Evolutionary conservation across 2,113 vertebrate genomes (phyloP).

Genomic region (Rhombomys opimus): DNA sequence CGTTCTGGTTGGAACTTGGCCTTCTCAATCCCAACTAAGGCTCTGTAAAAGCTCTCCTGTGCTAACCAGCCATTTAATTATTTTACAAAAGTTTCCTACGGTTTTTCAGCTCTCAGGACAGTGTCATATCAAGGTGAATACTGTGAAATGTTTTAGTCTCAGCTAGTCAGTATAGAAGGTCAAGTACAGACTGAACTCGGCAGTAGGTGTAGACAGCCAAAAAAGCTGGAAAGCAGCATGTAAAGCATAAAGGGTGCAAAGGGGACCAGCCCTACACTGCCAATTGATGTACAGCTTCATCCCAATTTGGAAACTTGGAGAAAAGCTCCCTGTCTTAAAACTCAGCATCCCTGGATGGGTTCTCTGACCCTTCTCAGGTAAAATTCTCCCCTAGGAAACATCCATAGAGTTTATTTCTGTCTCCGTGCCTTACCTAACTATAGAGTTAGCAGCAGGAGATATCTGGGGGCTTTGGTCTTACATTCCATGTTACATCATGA

Average conservation of each 20-base stretch:
- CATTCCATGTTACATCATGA: background rate
- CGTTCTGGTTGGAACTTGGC: background rate
- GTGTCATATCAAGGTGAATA: constrained; percentile 15
- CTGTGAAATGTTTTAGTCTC: background rate
- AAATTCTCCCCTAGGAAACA: background rate
- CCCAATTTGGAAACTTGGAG: background rate
- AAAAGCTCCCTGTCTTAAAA: background rate
- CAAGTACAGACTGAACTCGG: background rate
- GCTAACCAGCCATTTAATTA: background rate
- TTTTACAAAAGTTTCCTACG: background rate
- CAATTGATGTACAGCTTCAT: background rate
- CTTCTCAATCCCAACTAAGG: background rate
- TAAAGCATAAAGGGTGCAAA: background rate
- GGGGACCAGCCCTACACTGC: background rate
- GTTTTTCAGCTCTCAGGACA: background rate
- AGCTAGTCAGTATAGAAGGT: background rate
- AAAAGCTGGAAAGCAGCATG: background rate
- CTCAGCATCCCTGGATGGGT: background rate
- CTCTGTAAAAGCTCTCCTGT: background rate
- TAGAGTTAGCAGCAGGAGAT: background rate
- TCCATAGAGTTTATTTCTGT: background rate
- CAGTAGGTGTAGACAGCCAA: background rate
- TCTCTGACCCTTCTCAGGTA: background rate
- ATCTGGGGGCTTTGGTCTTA: background rate
- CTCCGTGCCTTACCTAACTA: background rate